Evolutionary conservation across 2,113 vertebrate genomes (phyloP), one percentile per base, ranked within the genome.

Genomic region (Lophura nycthemera): DNA sequence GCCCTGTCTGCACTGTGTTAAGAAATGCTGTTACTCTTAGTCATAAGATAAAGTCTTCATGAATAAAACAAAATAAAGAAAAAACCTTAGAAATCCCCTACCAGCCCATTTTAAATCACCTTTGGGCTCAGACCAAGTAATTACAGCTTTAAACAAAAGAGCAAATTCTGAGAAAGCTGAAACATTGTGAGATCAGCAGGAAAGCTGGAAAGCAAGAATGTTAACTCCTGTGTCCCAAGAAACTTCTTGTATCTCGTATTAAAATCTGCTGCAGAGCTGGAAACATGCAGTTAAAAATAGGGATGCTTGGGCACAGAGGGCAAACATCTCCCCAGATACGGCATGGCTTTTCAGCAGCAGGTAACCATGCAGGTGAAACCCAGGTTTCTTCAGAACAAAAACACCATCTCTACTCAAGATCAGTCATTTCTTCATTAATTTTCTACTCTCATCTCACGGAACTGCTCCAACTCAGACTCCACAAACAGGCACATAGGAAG

Each of bases 121-220:
- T 92, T 29, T 95, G 91, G 93, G 82, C 76, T 86, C 56, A 75
- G 43, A 71, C 67, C 78, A 89, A 96, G 72, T 78, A 83, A 95
- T 88, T 89, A 60, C 56, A 92, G 60, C 86, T 85, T 74, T 73
- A 86, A 93, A 95, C 73, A 88, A 92, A 90, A 94, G 88, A 84
- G 1, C 2, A 25, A 59, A 78, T 96, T 96, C 90, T 92, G 91
- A 93, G 89, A 87, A 95, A 95, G 84, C 11, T 93, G 92, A 82
- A 21, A 91, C 85, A 50, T 5, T 34, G 54, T 59, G 71, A 59
- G 43, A 84, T 48, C 19, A 5, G 34, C 40, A 70, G 71, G 57
- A 75, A 78, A 70, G 59, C 54, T 74, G 74, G 66, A 60, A n/a
- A 86, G 32, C 0, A 18, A 11, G n/a, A 22, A 48, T 85, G 40